Base-by-base conservation (phyloP, 2,888 invertebrate genomes). In the Osedax fenrisi region DNA sequence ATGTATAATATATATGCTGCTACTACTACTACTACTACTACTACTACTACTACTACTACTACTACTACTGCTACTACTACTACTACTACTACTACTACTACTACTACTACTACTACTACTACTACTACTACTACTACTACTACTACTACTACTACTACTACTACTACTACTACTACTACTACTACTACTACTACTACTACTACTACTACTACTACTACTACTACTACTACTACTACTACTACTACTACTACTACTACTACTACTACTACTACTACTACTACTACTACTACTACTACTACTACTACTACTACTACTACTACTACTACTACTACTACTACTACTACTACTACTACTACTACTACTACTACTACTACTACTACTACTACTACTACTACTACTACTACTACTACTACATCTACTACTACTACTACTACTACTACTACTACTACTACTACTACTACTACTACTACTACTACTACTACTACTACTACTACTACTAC, bases 401-500 rank as follows among this genome's bases (percentile, higher is more conserved):
- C 22, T 56, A 27, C 69, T 71, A 75, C 69, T 59, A 72, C 69
- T 71, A 70, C 59, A 2, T 27, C 69, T 56, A 75, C 69, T 71
- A 72, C 69, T 59, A 72, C 69, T 73, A 74, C 68, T 74, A 73
- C 68, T 70, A 27, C 22, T 74, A 71, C 41, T 74, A 69, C 68
- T 74, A 74, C 68, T 74, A 74, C 68, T 74, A 72, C 68, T 72
- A 72, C 68, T 66, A 41, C 72, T 74, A 70, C 66, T 74, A 69
- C 66, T 68, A 74, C 66, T 74, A 68, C 66, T 74, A 74, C 27
- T 70, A 70, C 66, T 74, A 74, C 66, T 74, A 74, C 66, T 74
- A 74, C 26, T 74, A 69, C 66, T 69, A 70, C 66, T 74, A 74
- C 27, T 27, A 74, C 66, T 74, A 74, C 27, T 74, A 68, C 66